Percentiles rank a stretch among this genome's conserved stretches.
Conservation (phyloP, 2,113 vertebrate species). For the Prietella phreatophila region DNA sequence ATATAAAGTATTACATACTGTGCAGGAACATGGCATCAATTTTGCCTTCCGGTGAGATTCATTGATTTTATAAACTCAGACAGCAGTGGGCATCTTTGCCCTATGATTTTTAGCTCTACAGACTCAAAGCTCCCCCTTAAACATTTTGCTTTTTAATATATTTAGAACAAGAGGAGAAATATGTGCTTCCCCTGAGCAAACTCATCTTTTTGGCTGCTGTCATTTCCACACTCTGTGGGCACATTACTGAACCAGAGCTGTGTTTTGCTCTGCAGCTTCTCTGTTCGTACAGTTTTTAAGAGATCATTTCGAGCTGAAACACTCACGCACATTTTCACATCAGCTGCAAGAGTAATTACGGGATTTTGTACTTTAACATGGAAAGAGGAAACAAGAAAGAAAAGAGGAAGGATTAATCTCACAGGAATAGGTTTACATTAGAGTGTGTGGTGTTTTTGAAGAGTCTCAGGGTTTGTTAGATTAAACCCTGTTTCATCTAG, state of each 20-base stretch:
- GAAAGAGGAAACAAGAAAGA: constrained; percentile 9
- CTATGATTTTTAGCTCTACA: background rate
- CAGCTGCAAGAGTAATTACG: constrained; percentile 1
- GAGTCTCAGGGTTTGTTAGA: background rate
- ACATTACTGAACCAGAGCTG: constrained; percentile 28
- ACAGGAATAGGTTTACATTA: background rate
- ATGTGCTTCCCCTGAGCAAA: constrained; percentile 35
- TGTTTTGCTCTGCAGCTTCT: constrained; percentile 6
- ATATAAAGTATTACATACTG: background rate
- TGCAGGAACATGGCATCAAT: background rate
- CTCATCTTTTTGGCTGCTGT: constrained; percentile 33
- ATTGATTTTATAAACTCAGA: constrained; percentile 41
- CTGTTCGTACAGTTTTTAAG: constrained; percentile 3
- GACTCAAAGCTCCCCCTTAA: constrained; percentile 20
- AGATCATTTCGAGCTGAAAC: constrained; percentile 36
- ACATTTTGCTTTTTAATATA: constrained; percentile 2
- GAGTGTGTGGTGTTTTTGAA: constrained; percentile 10
- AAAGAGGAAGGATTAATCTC: background rate
- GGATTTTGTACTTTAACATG: background rate
- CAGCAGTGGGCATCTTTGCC: background rate
- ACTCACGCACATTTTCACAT: constrained; percentile 20
- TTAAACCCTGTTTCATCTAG: background rate
- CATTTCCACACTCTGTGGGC: constrained; percentile 32
- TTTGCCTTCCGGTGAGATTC: constrained; percentile 35
- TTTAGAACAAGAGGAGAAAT: constrained; percentile 14